A percentile compares a stretch with the other conserved stretches of the same genome.
Evolutionary conservation across 2,888 invertebrate species (phyloP).

Genomic region (Lycophotia porphyrea): DNA sequence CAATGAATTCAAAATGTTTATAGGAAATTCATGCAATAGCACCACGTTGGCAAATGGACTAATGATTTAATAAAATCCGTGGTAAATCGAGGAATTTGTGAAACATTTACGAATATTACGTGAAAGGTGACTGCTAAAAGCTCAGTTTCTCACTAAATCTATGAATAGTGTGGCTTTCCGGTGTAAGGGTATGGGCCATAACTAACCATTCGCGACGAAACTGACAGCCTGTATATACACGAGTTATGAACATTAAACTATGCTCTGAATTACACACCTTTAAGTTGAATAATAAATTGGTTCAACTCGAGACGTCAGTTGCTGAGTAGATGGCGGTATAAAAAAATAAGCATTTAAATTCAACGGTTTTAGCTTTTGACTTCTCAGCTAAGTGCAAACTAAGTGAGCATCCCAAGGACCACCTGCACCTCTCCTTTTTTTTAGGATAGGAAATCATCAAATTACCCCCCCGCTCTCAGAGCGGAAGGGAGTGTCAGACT

Average conservation of each 20-base stretch:
- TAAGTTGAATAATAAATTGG: background rate
- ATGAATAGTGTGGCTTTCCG: slow-evolving; percentile 11
- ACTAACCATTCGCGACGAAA: slow-evolving; percentile 13
- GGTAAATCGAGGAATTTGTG: background rate
- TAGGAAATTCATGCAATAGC: background rate
- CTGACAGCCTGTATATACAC: background rate
- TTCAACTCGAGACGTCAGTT: background rate
- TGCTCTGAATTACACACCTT: background rate
- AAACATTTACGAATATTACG: slow-evolving; percentile 7
- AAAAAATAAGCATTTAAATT: slow-evolving; percentile 1
- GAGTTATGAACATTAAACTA: slow-evolving; percentile 14
- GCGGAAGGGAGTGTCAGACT: no score
- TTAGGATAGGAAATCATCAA: no score
- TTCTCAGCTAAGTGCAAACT: background rate
- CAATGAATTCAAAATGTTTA: background rate
- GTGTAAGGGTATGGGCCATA: background rate
- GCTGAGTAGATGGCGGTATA: background rate
- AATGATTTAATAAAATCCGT: slow-evolving; percentile 16
- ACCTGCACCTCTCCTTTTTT: no score
- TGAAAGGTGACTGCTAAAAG: background rate
- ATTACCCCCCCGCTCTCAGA: no score
- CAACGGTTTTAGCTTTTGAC: background rate
- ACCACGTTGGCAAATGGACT: background rate
- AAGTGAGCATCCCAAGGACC: background rate
- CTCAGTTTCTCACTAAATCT: slow-evolving; percentile 14